Percentiles rank a stretch among this genome's conserved stretches.
Evolutionary conservation across 2,888 invertebrate species (phyloP).

Genomic region (Mesodorylaimus sp.): DNA sequence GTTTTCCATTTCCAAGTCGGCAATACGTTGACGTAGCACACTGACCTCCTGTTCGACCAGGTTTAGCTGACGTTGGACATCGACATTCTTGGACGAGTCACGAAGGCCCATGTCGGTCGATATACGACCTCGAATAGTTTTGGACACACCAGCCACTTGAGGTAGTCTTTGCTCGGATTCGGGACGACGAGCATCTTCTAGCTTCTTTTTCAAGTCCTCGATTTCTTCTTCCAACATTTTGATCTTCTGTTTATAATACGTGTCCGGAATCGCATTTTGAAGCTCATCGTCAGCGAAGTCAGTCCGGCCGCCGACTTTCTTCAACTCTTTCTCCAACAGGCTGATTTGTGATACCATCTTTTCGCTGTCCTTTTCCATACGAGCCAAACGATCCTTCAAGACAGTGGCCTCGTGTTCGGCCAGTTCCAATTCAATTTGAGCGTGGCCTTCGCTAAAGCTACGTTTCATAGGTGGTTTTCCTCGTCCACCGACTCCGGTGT

Average conservation of each 20-base stretch:
- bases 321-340: conserved; percentile 10
- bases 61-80: background rate
- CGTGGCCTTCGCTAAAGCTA: conserved; percentile 25
- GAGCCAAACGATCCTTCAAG: conserved; percentile 60
- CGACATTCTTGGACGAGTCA: conserved; percentile 2
- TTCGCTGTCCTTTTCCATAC: conserved; percentile 58
- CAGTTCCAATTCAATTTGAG: conserved; percentile 33
- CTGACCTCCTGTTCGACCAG: conserved; percentile 44
- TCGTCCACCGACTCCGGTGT: background rate
- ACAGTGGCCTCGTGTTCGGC: conserved; percentile 56
- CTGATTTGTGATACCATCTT: conserved; percentile 21
- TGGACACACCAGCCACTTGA: conserved; percentile 15
- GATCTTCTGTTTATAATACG: conserved; percentile 47
- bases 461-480: conserved; percentile 2
- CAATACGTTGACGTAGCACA: conserved; percentile 44
- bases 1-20: conserved; percentile 48
- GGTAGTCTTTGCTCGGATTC: conserved; percentile 32
- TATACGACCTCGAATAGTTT: background rate
- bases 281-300: conserved; percentile 8
- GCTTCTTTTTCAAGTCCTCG: conserved; percentile 34
- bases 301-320: conserved; percentile 6
- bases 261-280: conserved; percentile 8
- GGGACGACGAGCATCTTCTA: conserved; percentile 20
- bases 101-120: background rate
- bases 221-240: conserved; percentile 45